These are phyloP conservation scores for Drosophila leontia DNA, from an alignment of 1,140 invertebrate species.

Conservation along the genomic window DNA sequence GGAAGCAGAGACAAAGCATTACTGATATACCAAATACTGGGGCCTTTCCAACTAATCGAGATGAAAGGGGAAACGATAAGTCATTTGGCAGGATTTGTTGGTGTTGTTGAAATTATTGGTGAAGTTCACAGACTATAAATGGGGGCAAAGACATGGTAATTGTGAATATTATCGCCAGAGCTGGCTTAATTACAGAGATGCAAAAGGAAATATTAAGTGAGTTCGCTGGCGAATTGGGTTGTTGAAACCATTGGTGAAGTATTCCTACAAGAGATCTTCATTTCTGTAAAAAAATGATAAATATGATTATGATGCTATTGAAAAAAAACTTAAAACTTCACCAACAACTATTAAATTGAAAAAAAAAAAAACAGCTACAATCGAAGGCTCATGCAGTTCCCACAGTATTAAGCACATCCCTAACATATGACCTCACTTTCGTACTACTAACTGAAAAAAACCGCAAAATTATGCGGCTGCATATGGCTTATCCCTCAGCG, in stretches of 20 bases:
- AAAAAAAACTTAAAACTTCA: no score
- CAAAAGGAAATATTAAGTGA: no score
- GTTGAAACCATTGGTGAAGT: neutral
- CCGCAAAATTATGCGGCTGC: slow-evolving; percentile 63
- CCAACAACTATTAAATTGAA: neutral
- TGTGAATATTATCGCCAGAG: neutral
- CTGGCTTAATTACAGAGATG: neutral
- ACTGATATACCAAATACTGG: neutral
- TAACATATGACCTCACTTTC: slow-evolving; percentile 3
- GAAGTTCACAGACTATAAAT: neutral
- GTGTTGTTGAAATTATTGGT: neutral
- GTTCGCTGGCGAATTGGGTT: neutral
- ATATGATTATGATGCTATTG: no score
- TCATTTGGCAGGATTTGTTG: neutral
- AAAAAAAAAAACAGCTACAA: neutral
- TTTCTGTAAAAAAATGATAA: no score
- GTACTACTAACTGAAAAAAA: neutral
- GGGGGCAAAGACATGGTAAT: no score
- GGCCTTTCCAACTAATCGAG: neutral
- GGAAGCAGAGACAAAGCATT: neutral
- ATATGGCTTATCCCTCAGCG: slow-evolving; percentile 20
- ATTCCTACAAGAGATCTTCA: neutral
- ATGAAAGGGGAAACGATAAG: neutral
- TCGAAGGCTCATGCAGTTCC: neutral
- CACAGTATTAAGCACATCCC: slow-evolving; percentile 6